A percentile compares a stretch with the other conserved stretches of the same genome.
Evolutionary conservation across 2,888 invertebrate genomes (phyloP).

Genomic region (Latrodectus elegans): DNA sequence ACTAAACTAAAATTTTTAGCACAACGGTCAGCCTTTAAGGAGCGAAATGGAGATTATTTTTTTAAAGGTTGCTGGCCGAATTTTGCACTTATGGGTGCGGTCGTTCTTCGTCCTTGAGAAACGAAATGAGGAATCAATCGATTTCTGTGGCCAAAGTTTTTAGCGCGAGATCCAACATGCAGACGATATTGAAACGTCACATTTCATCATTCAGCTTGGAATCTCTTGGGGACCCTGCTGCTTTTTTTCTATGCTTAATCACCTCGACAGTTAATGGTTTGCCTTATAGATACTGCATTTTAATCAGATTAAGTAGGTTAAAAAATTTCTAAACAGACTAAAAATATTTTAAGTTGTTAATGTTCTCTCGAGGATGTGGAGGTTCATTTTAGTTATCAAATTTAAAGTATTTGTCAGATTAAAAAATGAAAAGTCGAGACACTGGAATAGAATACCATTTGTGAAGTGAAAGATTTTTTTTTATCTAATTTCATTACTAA

Average conservation of each 20-base stretch:
- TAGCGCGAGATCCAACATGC: slow-evolving; percentile 34
- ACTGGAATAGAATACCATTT: no score
- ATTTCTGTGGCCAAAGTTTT: slow-evolving; percentile 14
- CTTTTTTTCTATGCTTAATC: neutral
- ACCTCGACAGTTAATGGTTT: neutral
- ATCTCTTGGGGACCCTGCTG: slow-evolving; percentile 11
- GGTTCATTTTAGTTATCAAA: no score
- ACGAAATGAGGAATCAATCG: slow-evolving; percentile 50
- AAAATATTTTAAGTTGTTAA: no score
- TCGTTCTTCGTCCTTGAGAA: slow-evolving; percentile 40
- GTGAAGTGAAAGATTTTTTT: no score
- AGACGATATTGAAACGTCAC: slow-evolving; percentile 55
- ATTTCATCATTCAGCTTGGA: slow-evolving; percentile 43
- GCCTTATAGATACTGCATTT: neutral
- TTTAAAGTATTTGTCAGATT: no score
- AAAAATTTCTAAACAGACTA: neutral
- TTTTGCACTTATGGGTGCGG: slow-evolving; percentile 46
- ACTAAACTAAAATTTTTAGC: no score
- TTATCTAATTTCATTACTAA: no score
- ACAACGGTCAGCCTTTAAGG: no score
- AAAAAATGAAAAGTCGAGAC: no score
- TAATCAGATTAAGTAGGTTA: neutral
- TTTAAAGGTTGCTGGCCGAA: slow-evolving; percentile 54
- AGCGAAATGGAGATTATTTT: no score
- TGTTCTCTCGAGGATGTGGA: no score